Conservation (phyloP, 2,797 vertebrate genomes). For the Steatocranus sp. region DNA sequence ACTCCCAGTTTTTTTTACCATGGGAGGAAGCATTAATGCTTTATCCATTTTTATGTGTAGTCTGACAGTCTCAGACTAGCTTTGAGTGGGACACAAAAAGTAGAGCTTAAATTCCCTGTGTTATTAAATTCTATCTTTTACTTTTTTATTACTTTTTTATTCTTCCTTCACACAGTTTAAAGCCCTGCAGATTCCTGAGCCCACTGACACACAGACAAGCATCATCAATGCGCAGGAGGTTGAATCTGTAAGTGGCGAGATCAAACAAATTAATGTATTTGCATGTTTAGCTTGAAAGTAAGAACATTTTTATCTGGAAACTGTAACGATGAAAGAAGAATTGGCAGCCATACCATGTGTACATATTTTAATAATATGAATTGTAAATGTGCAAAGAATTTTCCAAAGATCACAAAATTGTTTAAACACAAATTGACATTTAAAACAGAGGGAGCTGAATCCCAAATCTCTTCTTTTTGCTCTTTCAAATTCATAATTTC, state of each 20-base stretch:
- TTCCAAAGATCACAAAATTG: neutral
- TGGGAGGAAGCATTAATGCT: neutral
- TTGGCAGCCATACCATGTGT: neutral
- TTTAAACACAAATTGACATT: neutral
- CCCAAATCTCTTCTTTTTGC: neutral
- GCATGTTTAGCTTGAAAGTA: neutral
- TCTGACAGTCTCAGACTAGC: neutral
- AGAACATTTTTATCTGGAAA: neutral
- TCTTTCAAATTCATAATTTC: neutral
- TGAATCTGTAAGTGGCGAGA: slow-evolving; percentile 82
- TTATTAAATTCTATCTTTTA: neutral
- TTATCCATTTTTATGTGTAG: neutral
- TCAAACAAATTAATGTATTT: neutral
- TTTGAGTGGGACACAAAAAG: neutral
- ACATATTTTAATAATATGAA: neutral
- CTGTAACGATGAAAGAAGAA: neutral
- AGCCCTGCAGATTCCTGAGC: slow-evolving; percentile 83
- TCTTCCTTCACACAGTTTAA: slow-evolving; percentile 75
- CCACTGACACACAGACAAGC: slow-evolving; percentile 81
- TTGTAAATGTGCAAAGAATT: neutral
- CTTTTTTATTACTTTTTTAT: neutral
- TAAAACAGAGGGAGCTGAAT: neutral
- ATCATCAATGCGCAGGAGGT: slow-evolving; percentile 82
- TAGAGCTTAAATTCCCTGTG: neutral
- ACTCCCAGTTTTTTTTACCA: neutral